Percentiles rank a stretch among this genome's conserved stretches.
Conservation (phyloP, 2,797 vertebrate species). For the Myotis findleyi region DNA sequence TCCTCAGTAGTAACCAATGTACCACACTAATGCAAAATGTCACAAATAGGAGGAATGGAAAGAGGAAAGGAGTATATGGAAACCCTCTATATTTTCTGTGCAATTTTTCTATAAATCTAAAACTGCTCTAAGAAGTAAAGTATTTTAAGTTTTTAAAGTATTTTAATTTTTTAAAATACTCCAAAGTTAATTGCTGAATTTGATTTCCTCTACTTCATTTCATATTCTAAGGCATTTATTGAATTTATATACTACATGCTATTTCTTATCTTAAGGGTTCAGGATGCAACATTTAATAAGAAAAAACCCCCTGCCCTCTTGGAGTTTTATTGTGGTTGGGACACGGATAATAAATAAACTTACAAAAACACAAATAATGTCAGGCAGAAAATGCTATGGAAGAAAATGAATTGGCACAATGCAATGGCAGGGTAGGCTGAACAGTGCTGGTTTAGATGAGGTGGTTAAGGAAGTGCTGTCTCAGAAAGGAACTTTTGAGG, state of each 20-base stretch:
- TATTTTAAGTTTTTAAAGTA: neutral
- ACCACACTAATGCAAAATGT: neutral
- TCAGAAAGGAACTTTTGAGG: neutral
- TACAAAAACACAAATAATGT: neutral
- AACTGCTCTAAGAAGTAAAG: neutral
- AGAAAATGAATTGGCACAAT: neutral
- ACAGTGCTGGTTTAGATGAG: neutral
- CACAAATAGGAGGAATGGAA: neutral
- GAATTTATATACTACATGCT: neutral
- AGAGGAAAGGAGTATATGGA: neutral
- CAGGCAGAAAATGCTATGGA: neutral
- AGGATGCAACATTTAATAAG: neutral
- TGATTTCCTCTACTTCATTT: neutral
- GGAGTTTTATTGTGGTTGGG: neutral
- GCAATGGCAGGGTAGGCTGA: neutral
- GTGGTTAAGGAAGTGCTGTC: neutral
- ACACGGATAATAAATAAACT: neutral
- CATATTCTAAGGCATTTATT: neutral
- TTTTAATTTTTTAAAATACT: neutral
- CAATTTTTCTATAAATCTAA: constrained; percentile 31
- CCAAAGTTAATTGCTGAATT: neutral
- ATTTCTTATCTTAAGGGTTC: neutral
- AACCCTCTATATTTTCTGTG: neutral
- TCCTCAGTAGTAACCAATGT: neutral
- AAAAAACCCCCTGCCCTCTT: neutral